phyloP scores from a whole-genome alignment of 1,140 invertebrate genomes.

The Teleogryllus occipitalis region DNA sequence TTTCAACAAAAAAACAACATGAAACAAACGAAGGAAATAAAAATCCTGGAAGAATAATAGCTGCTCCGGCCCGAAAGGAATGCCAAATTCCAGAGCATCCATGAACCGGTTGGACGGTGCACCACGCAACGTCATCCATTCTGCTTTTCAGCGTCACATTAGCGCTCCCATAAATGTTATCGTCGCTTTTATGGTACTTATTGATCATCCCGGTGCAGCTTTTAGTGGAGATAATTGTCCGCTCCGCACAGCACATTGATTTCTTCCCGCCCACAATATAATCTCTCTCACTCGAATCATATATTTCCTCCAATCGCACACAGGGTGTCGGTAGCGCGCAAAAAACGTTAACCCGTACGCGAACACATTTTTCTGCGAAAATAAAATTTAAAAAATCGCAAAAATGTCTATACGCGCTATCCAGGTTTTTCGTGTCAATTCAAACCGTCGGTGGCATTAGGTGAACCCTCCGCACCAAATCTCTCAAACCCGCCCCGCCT shows the following conservation, averaged over 20 bases:
- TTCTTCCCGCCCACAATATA: neutral
- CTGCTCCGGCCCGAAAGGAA: neutral
- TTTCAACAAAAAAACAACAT: too few relatives aligned
- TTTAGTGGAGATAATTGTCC: neutral
- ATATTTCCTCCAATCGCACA: neutral
- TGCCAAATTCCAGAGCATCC: neutral
- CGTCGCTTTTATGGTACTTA: slow-evolving; percentile 4
- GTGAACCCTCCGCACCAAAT: neutral
- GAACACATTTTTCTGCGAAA: neutral
- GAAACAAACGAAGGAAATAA: neutral
- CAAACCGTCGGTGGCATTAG: neutral
- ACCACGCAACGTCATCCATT: neutral
- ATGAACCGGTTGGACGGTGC: neutral
- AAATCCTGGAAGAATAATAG: neutral
- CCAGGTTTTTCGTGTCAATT: neutral
- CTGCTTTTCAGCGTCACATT: neutral
- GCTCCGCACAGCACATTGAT: neutral
- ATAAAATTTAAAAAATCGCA: neutral
- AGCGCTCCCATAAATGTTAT: neutral
- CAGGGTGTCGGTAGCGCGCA: neutral
- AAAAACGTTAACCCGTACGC: neutral
- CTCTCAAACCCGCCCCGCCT: neutral
- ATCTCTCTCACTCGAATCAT: neutral
- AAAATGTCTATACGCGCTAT: neutral
- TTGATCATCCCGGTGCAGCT: neutral